Evolutionary conservation across 2,888 invertebrate species (phyloP).

Genomic region (Parnassius orleans): DNA sequence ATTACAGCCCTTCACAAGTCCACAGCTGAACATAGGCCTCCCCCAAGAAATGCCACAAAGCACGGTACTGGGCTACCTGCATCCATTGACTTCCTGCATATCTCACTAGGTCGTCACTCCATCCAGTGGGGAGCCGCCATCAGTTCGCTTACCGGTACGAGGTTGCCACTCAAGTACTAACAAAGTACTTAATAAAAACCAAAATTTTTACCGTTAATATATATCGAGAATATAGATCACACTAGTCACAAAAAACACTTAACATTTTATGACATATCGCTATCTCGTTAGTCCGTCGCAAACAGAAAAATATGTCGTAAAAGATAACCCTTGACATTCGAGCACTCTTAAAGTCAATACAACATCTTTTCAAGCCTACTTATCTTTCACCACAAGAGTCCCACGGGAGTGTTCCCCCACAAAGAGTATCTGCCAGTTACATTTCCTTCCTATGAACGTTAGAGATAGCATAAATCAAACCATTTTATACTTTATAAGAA

Average conservation of each 20-base stretch:
- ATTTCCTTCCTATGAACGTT: constrained; percentile 27
- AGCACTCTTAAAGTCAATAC: constrained; percentile 27
- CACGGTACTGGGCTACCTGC: too few relatives aligned
- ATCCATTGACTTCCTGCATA: too few relatives aligned
- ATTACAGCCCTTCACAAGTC: too few relatives aligned
- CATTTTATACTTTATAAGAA: constrained; percentile 11
- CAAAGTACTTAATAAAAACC: background rate
- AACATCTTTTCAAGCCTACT: constrained; percentile 33
- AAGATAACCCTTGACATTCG: constrained; percentile 30
- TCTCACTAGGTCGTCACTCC: too few relatives aligned
- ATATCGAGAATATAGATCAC: background rate
- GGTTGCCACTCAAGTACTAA: too few relatives aligned
- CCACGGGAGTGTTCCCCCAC: constrained; percentile 30
- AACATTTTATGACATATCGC: constrained; percentile 15
- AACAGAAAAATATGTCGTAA: constrained; percentile 29
- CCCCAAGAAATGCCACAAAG: too few relatives aligned
- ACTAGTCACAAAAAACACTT: background rate
- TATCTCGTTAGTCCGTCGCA: constrained; percentile 16
- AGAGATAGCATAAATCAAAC: constrained; percentile 10
- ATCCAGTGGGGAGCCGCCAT: too few relatives aligned
- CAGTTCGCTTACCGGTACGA: too few relatives aligned
- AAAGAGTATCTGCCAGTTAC: constrained; percentile 30
- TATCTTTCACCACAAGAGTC: constrained; percentile 35
- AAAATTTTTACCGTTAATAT: background rate
- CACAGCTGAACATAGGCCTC: too few relatives aligned